A percentile compares a stretch with the other conserved stretches of the same genome.
Conservation (phyloP, 2,888 invertebrate genomes). For the Drosophila aldrichi region DNA sequence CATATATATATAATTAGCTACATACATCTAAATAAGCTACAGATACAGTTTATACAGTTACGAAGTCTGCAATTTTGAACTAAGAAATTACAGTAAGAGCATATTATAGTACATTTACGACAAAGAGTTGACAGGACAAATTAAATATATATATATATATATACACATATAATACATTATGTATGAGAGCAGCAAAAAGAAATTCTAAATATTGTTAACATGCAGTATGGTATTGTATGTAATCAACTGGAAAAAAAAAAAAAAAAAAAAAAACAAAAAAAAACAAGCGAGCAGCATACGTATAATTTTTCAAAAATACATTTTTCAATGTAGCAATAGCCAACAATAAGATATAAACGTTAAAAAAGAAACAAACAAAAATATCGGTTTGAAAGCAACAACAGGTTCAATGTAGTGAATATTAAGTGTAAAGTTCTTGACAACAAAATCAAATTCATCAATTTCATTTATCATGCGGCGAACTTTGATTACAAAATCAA, state of each 20-base stretch:
- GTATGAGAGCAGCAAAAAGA: conserved; percentile 25
- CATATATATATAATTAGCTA: conserved; percentile 12
- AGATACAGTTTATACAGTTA: conserved; percentile 36
- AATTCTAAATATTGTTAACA: conserved; percentile 51
- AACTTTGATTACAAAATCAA: conserved; percentile 30
- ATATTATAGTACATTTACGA: conserved; percentile 11
- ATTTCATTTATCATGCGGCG: conserved; percentile 26
- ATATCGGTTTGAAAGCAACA: conserved; percentile 54
- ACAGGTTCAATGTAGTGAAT: conserved; percentile 42
- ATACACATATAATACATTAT: conserved; percentile 14
- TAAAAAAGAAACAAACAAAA: background rate
- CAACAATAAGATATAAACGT: conserved; percentile 17
- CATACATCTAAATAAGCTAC: conserved; percentile 23
- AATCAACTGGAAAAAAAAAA: too few relatives aligned
- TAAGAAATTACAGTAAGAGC: conserved; percentile 41
- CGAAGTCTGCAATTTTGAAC: conserved; percentile 47
- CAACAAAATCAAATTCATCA: conserved; percentile 24
- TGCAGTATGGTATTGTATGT: conserved; percentile 30
- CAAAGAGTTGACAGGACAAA: conserved; percentile 21
- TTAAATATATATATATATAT: conserved; percentile 10
- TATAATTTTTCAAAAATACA: conserved; percentile 47
- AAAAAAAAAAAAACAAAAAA: too few relatives aligned
- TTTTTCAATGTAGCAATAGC: conserved; percentile 33
- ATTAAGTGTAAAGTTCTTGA: conserved; percentile 39
- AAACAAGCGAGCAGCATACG: conserved; percentile 49